phyloP scores from a whole-genome alignment of 2,888 invertebrate species.

The Lycophotia porphyrea region DNA sequence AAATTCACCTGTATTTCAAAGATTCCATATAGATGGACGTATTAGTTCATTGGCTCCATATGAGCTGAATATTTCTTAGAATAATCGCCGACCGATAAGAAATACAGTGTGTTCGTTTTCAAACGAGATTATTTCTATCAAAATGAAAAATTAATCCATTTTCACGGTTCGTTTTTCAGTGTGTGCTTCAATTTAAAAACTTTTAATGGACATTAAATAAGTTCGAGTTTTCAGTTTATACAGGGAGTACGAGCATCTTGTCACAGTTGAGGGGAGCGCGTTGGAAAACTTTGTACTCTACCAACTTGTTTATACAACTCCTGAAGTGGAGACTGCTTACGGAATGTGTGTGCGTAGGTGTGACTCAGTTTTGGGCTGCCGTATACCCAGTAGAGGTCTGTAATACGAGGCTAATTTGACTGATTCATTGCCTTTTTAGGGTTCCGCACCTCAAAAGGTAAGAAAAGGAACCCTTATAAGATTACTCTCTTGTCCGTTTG shows the following conservation, averaged over 20 bases:
- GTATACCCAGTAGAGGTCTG: rapidly evolving
- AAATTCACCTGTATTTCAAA: constrained; percentile 21
- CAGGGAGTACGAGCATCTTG: background rate
- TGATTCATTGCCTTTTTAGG: background rate
- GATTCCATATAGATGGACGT: constrained; percentile 4
- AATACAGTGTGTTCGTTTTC: constrained; percentile 1
- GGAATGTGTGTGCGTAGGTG: background rate
- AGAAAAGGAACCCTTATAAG: too few species aligned
- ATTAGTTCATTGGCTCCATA: background rate
- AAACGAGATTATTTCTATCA: background rate
- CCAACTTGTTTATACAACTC: background rate
- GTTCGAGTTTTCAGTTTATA: background rate
- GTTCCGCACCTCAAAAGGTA: too few species aligned
- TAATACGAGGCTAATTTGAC: background rate
- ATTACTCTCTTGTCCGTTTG: too few species aligned
- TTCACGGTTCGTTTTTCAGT: background rate
- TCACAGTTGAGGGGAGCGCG: background rate
- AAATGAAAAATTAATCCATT: background rate
- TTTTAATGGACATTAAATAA: background rate
- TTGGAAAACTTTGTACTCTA: too few species aligned
- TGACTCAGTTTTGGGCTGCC: background rate
- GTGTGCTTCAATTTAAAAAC: background rate
- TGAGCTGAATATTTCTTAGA: constrained; percentile 7
- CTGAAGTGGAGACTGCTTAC: background rate
- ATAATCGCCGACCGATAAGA: background rate